These are phyloP conservation scores for Oncorhynchus tshawytscha DNA, from an alignment of 2,113 vertebrate species.

Conservation along the genomic window DNA sequence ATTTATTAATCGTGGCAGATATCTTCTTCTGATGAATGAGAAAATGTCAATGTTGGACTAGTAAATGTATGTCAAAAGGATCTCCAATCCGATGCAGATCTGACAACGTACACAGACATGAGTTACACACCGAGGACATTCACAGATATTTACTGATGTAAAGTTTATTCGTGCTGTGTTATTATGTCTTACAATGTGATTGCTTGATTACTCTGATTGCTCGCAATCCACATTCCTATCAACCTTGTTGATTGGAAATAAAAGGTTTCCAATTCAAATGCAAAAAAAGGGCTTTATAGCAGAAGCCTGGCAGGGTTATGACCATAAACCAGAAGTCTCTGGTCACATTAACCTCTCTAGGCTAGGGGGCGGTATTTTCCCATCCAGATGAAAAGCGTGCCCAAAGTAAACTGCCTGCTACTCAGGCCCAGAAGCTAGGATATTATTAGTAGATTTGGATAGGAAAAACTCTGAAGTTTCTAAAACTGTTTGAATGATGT, in stretches of 20 bases:
- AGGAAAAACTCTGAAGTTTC: too few relatives aligned
- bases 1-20: not conserved
- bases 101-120: not conserved
- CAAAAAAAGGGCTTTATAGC: not conserved
- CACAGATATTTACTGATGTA: not conserved
- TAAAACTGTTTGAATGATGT: too few relatives aligned
- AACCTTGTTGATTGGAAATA: not conserved
- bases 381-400: too few relatives aligned
- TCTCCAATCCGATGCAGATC: not conserved
- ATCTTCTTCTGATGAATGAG: not conserved
- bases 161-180: not conserved
- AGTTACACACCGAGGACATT: not conserved
- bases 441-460: too few relatives aligned
- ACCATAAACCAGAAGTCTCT: conserved; percentile 48
- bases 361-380: too few relatives aligned
- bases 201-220: not conserved
- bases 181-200: not conserved
- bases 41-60: not conserved
- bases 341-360: not conserved
- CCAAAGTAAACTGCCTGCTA: too few relatives aligned
- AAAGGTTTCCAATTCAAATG: not conserved
- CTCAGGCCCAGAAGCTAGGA: too few relatives aligned
- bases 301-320: not conserved
- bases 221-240: not conserved
- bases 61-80: not conserved